Conservation (phyloP, 2,113 vertebrate species). For the Crotalus helleri region DNA sequence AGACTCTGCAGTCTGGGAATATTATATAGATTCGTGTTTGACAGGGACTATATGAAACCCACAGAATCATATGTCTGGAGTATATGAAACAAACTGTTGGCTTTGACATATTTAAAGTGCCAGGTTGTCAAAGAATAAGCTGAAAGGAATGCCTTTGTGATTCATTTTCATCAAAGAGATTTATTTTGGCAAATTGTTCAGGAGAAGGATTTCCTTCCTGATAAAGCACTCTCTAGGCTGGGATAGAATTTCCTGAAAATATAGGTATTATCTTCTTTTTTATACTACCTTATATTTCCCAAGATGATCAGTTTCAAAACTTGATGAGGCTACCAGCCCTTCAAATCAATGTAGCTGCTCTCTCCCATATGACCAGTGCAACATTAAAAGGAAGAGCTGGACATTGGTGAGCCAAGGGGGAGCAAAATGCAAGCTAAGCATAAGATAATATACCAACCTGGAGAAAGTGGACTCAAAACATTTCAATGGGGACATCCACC, state of each 20-base stretch:
- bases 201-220: conserved; percentile 49
- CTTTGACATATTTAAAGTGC: conserved; percentile 48
- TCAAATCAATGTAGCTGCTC: conserved; percentile 50
- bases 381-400: neutral
- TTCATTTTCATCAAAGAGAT: conserved; percentile 58
- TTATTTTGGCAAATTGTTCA: conserved; percentile 62
- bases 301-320: conserved; percentile 42
- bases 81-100: conserved; percentile 34
- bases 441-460: conserved; percentile 27
- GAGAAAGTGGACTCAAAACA: conserved; percentile 37
- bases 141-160: conserved; percentile 56
- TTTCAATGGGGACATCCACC: conserved; percentile 1
- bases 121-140: conserved; percentile 50
- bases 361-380: conserved; percentile 8
- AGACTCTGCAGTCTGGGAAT: conserved; percentile 35
- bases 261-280: conserved; percentile 59
- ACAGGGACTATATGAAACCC: conserved; percentile 39
- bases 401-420: neutral
- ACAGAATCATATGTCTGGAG: conserved; percentile 39
- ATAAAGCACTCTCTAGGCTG: conserved; percentile 55
- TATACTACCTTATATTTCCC: conserved; percentile 53
- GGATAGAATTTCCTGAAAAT: conserved; percentile 58
- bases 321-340: conserved; percentile 15
- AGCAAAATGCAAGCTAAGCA: conserved; percentile 26
- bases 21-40: conserved; percentile 24